phyloP scores from a whole-genome alignment of 2,113 vertebrate genomes.

The Gymnocephalus cernua region DNA sequence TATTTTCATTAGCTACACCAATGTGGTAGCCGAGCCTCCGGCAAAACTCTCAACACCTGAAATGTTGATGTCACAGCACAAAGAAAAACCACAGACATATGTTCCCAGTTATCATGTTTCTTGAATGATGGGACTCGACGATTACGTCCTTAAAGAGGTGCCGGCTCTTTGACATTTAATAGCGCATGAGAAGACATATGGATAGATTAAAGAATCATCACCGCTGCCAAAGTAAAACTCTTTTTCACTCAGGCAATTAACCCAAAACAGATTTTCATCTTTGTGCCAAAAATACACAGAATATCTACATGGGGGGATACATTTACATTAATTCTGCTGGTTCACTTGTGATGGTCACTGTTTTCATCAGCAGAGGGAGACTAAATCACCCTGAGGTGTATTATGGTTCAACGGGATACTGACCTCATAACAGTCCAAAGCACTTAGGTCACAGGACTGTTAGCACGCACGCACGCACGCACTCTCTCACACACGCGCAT shows the following conservation, averaged over 20 bases:
- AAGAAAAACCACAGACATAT: constrained; percentile 36
- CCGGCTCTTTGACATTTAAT: constrained; percentile 12
- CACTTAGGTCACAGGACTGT: constrained; percentile 18
- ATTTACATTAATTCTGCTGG: too few relatives aligned
- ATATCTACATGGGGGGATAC: neutral
- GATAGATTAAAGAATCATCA: neutral
- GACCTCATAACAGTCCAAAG: constrained; percentile 42
- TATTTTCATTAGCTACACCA: constrained; percentile 35
- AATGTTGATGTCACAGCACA: constrained; percentile 49
- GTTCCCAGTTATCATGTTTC: constrained; percentile 35
- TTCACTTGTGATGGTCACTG: neutral
- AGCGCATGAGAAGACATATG: neutral
- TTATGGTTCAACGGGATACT: constrained; percentile 9
- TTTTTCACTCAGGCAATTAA: neutral
- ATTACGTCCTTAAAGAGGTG: constrained; percentile 6
- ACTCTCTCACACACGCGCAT: neutral
- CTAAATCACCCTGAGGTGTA: neutral
- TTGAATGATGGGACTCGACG: constrained; percentile 10
- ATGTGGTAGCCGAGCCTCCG: neutral
- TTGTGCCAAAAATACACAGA: neutral
- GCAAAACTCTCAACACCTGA: constrained; percentile 35
- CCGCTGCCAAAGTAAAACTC: constrained; percentile 4
- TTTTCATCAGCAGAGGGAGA: constrained; percentile 59
- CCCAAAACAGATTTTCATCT: neutral
- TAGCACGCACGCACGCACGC: too few relatives aligned